Base-by-base conservation (phyloP, 1,140 invertebrate species). In the Archivesica marissinica region DNA sequence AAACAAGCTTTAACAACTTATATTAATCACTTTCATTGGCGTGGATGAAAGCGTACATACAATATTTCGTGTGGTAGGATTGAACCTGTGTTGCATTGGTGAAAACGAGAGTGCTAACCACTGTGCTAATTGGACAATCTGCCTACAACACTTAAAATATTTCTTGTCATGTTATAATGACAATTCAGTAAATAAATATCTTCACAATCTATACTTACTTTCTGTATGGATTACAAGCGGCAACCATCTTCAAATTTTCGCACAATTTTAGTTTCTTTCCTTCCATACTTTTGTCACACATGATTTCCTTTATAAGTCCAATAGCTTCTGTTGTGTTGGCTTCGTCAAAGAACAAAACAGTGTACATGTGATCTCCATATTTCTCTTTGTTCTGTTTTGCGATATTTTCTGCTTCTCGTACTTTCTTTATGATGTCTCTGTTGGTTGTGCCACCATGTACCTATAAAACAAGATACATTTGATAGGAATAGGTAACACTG, bases 291-390 rank as follows among this genome's bases (percentile, higher is more conserved):
- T 70, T 66, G 75, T 91, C 90, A 81, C 89, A 91, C 83, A 91
- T 90, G 47, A 91, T 89, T 56, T 90, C 90, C 70, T 92, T 90
- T 28, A 91, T 88, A 33, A 89, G 47, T 64, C 90, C 90, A 47
- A 91, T 88, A 23, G 87, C 78, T 77, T 91, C 90, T 35, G 93
- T 93, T 25, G 93, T 93, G 88, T 94, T 94, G 7, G 91, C 92
- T 77, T 93, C 93, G 86, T 94, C 93, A 87, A 93, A 93, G 85
- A 94, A 93, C 61, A 94, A 66, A 6, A 94, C 90, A 39, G 92
- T 93, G 66, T 91, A 89, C 17, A 93, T 87, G 15, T 81, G 78
- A 9, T 80, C 20, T 15, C 70, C 81, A 38, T 81, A 78, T 11
- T 85, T 41, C 23, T 86, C 54, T 23, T 38, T 47, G 90, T 92